Percentiles rank a stretch among this genome's conserved stretches.
Conservation (phyloP, 2,888 invertebrate genomes). For the Theretra japonica region DNA sequence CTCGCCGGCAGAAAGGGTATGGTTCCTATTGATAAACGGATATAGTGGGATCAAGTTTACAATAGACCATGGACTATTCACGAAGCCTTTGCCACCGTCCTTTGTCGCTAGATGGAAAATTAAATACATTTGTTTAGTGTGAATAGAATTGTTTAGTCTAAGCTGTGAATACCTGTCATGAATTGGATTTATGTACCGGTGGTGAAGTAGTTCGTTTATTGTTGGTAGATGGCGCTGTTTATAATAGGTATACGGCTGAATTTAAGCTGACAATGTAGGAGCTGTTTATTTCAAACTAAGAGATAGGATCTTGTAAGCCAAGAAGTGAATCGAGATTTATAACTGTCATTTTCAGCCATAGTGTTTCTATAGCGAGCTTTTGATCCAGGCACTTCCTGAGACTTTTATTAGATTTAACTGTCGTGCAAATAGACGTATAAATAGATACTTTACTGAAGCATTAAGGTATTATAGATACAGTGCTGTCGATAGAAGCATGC, state of each 20-base stretch:
- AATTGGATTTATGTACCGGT: conserved; percentile 5
- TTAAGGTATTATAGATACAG: too few species aligned
- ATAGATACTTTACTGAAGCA: too few species aligned
- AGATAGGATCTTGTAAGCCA: background rate
- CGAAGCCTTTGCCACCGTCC: conserved; percentile 1
- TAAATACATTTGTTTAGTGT: conserved; percentile 6
- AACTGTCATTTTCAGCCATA: too few species aligned
- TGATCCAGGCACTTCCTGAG: too few species aligned
- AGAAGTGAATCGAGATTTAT: too few species aligned
- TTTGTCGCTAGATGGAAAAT: background rate
- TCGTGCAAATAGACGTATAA: too few species aligned
- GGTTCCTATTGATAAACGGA: conserved; percentile 16
- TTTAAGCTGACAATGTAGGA: background rate
- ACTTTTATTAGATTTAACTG: too few species aligned
- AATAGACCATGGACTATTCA: conserved; percentile 15
- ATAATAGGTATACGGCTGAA: background rate
- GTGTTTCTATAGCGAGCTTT: too few species aligned
- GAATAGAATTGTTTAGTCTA: conserved; percentile 14
- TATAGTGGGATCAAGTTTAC: conserved; percentile 3
- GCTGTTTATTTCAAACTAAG: background rate
- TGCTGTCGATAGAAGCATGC: too few species aligned
- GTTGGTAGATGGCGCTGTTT: background rate
- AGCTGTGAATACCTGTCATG: background rate
- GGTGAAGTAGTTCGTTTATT: background rate
- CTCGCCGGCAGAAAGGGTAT: background rate